Evolutionary conservation across 2,888 invertebrate species (phyloP).

Genomic region (Orthosia incerta): DNA sequence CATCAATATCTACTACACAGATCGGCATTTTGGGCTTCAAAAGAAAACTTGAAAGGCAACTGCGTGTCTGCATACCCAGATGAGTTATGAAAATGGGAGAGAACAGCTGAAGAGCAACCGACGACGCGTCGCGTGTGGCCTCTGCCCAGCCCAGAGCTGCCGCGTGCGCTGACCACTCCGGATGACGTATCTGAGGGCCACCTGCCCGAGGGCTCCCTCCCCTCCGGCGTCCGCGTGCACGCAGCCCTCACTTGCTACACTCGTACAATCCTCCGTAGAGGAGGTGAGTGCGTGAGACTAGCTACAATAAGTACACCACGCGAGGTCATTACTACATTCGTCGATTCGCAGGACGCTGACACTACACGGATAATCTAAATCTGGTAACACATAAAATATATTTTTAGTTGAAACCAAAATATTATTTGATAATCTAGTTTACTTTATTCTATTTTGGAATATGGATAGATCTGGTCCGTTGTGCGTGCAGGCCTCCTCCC

Average conservation of each 20-base stretch:
- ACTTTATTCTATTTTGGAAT: conserved; percentile 16
- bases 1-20: not conserved
- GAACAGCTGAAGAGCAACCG: not conserved
- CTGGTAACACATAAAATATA: conserved; percentile 20
- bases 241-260: no score
- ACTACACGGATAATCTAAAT: conserved; percentile 36
- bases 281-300: not conserved
- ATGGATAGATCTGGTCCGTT: no score
- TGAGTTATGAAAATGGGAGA: not conserved
- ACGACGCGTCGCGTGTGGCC: no score
- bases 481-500: no score
- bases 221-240: no score
- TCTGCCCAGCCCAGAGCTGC: no score
- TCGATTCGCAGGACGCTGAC: conserved; percentile 25
- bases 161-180: not conserved
- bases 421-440: conserved; percentile 26
- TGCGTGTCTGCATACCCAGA: not conserved
- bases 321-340: conserved; percentile 34
- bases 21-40: not conserved
- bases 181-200: not conserved
- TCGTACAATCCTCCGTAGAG: no score
- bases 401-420: conserved; percentile 31
- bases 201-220: not conserved
- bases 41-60: not conserved
- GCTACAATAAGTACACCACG: not conserved